Base-by-base conservation (phyloP, 2,113 vertebrate genomes). In the Aepyceros melampus region DNA sequence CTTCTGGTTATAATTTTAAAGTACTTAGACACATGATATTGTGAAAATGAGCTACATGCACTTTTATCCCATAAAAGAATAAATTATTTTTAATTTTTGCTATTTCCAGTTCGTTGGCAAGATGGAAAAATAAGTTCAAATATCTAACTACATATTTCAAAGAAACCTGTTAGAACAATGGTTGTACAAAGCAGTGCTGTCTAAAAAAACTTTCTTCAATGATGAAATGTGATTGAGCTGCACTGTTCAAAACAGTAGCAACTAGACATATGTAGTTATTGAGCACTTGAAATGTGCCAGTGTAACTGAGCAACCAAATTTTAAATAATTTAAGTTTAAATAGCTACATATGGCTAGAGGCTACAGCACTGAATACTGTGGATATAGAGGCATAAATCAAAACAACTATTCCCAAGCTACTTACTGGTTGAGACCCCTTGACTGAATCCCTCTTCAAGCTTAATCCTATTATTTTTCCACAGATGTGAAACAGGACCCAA, bases 51-150 rank as follows among this genome's bases (percentile, higher is more conserved):
- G 31, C 49, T 88, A 64, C 7, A 58, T 17, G 33, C 4, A 6
- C 53, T 93, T 96, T 94, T 71, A 76, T 71, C 51, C 23, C 40
- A 90, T 43, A 91, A 94, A 87, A 95, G 76, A 49, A 47, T 45
- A 84, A 79, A 89, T 88, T 85, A 88, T 47, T 95, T 86, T 43
- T 85, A 71, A n/a, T 29, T 95, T 92, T 97, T 97, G 71, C 45
- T 94, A 67, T 90, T 94, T 87, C 23, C 14, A 74, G 25, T 79
- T 87, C n/a, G 2, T 82, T 64, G 7, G 88, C 43, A 95, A 89
- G 10, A 89, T 51, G 76, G 45, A 47, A 88, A 96, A 93, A 89
- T 89, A 92, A 88, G 76, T 47, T 92, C 60, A 88, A 89, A 56
- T 90, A 96, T 47, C 19, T 85, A 85, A 76, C 7, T 10, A 85